Evolutionary conservation across 2,888 invertebrate genomes (phyloP), one percentile per base, ranked within the genome.

Genomic region (Hydriomena furcata): DNA sequence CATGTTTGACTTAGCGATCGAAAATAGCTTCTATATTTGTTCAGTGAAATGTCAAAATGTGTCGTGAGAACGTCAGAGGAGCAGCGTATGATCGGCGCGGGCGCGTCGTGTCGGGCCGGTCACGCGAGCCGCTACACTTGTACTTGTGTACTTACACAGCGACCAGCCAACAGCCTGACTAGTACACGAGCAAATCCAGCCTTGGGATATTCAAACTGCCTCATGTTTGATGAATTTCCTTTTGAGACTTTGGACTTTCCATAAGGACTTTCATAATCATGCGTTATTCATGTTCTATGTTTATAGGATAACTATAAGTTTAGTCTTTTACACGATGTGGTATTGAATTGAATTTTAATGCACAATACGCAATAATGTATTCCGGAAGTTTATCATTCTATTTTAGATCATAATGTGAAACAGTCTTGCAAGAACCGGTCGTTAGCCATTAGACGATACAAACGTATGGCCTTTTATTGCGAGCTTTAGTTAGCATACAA

Each of bases 21-120:
- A 85, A 88, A 82, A 83, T 85, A 81, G 79, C 84, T 84, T 86
- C 79, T 83, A 84, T 85, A 81, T 84, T 83, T 84, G 85, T 76
- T 83, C 79, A 82, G 78, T 80, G 85, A 86, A 89, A 87, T 84
- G 86, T 86, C 87, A 89, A 80, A 89, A 84, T 81, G 68, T 83
- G 82, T 86, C 84, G 85, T 86, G 85, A 84, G 85, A 87, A 84
- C 72, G 68, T 74, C 75, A 66, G 68, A 63, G 65, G 71, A 67
- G 69, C 71, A 72, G 77, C 71, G 74, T 74, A 75, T 76, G 81
- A 77, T 66, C 63, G 65, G 71, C 73, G 70, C 68, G 58, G 64
- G 73, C 65, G 74, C 76, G 66, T 80, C 82, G 83, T 82, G 82
- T 73, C 71, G 66, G 76, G 66, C 79, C 69, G 78, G 87, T 85